Evolutionary conservation across 1,140 invertebrate genomes (phyloP), one percentile per base, ranked within the genome.

Genomic region (Neodiprion pinetum): DNA sequence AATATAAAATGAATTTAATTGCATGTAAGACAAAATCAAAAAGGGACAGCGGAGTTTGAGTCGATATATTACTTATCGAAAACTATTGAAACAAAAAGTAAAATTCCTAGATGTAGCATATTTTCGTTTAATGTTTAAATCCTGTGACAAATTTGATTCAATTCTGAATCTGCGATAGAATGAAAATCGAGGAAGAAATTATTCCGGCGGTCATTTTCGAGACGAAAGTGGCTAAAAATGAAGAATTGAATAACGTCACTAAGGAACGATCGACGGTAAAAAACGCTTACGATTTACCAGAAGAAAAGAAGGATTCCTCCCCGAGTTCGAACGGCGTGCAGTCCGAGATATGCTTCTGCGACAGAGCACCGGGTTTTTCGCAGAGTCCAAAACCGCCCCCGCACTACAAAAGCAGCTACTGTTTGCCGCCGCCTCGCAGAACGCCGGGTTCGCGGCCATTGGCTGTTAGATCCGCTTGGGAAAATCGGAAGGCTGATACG

Each of bases 101-200:
- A 40, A 40, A 40, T 40, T 40, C 28, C 5, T 40, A 5, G 28
- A 40, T 40, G 4, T 40, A 40, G 1, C 28, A 40, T 40, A 40
- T 40, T 40, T 5, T 40, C 28, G 5, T 40, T 40, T 5, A 1
- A 40, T 5, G 5, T 3, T 2, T 40, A 40, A 40, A 40, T 40
- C 28, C 28, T 40, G 28, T 40, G 5, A 3, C 28, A 40, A 40
- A 40, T 40, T 40, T 4, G 1, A 40, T 40, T 40, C 28, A 40
- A 40, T 40, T 40, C 28, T 40, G 28, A 40, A 40, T 40, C 28
- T 40, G 28, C 28, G 72, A 12, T 40, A 84, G 84, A 66, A 84
- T 86, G 77, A 79, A 78, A 47, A 86, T 85, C 21, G 75, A 80
- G 68, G 80, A 84, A 71, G 76, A 79, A 68, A 65, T 67, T 53